Evolutionary conservation across 2,797 vertebrate species (phyloP).

Genomic region (Girardinus metallicus): DNA sequence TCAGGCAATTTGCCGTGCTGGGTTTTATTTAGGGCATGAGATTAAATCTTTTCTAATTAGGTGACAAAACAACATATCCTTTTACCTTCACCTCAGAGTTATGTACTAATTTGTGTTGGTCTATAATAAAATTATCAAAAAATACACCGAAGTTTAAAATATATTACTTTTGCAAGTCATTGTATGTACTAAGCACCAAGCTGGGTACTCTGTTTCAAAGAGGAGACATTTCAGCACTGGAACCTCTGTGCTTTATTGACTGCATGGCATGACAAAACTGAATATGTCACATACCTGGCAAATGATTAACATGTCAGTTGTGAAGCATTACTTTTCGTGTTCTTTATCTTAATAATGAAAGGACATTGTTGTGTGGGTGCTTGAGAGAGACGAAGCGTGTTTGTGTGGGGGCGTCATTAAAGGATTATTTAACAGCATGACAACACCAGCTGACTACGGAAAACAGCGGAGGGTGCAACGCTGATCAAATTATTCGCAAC

Average conservation of each 20-base stretch:
- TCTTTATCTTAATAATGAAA: slow-evolving; percentile 21
- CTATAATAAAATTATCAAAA: neutral
- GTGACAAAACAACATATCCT: neutral
- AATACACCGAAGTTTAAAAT: neutral
- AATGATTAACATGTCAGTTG: slow-evolving; percentile 2
- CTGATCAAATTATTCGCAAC: slow-evolving; percentile 36
- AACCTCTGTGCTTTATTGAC: slow-evolving; percentile 4
- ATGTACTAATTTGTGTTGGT: neutral
- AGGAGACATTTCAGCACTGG: neutral
- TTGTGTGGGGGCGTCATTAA: slow-evolving; percentile 10
- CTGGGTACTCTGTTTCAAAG: neutral
- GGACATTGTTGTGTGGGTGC: neutral
- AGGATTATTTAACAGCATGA: slow-evolving; percentile 42
- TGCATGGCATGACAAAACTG: neutral
- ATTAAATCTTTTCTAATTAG: neutral
- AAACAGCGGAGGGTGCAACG: slow-evolving; percentile 20
- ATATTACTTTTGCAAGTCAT: neutral
- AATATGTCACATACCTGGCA: neutral
- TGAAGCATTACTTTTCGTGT: slow-evolving; percentile 17
- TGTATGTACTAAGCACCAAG: neutral
- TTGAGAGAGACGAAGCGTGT: neutral
- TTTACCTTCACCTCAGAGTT: neutral
- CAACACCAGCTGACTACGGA: slow-evolving; percentile 31
- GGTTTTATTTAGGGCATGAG: neutral
- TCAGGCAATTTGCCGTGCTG: no score